Evolutionary conservation across 2,888 invertebrate species (phyloP).

Genomic region (Apodemia mormo): DNA sequence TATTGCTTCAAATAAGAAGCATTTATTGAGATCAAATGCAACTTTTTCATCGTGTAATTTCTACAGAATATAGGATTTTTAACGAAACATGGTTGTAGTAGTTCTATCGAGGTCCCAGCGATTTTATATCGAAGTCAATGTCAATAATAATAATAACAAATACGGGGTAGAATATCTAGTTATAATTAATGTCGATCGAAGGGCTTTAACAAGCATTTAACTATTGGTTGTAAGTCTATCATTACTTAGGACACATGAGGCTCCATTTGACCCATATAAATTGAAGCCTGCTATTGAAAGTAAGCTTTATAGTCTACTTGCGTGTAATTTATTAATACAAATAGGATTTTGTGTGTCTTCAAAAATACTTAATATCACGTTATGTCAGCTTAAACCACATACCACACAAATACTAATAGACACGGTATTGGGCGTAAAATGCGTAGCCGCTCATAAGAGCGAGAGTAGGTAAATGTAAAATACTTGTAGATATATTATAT

Average conservation of each 20-base stretch:
- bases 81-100: not conserved
- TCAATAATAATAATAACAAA: not conserved
- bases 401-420: too few species aligned
- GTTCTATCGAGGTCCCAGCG: not conserved
- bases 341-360: not conserved
- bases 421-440: too few species aligned
- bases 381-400: too few species aligned
- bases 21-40: too few species aligned
- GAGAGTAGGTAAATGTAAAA: too few species aligned
- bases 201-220: slow-evolving; percentile 5
- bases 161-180: not conserved
- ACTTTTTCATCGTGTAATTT: too few species aligned
- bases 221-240: slow-evolving; percentile 3
- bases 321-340: not conserved
- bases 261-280: not conserved
- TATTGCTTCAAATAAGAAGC: too few species aligned
- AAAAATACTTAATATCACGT: not conserved
- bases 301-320: not conserved
- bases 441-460: too few species aligned
- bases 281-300: not conserved
- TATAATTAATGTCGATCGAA: not conserved
- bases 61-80: too few species aligned
- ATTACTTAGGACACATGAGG: slow-evolving; percentile 4
- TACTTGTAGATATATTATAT: too few species aligned
- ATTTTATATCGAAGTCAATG: not conserved